Evolutionary conservation across 2,888 invertebrate genomes (phyloP).

Genomic region (Andricus quercusramuli): DNA sequence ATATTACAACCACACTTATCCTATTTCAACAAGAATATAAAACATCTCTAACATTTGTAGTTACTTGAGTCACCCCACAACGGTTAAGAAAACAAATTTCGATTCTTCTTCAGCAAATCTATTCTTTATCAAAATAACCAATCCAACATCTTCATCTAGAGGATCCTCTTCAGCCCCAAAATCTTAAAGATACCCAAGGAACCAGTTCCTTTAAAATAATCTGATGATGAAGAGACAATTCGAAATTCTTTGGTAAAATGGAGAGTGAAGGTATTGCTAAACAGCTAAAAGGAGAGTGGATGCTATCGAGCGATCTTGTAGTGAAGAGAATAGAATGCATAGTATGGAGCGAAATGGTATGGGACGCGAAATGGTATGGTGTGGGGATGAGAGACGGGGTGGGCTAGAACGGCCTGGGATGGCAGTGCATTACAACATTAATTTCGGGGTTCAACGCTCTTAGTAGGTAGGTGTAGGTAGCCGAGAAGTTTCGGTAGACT

Average conservation of each 20-base stretch:
- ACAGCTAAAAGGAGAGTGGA: slow-evolving; percentile 10
- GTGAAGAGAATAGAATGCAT: slow-evolving; percentile 52
- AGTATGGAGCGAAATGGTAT: slow-evolving; percentile 53
- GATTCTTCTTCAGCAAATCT: background rate
- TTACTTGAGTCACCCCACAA: too few species aligned
- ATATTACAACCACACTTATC: too few species aligned
- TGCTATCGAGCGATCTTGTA: slow-evolving; percentile 36
- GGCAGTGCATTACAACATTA: slow-evolving; percentile 64
- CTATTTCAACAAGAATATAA: too few species aligned
- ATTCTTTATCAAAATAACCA: background rate
- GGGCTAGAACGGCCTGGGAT: slow-evolving; percentile 43
- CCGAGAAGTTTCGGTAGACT: slow-evolving; percentile 49
- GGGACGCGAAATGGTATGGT: slow-evolving; percentile 45
- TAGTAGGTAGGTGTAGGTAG: slow-evolving; percentile 52
- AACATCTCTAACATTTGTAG: too few species aligned
- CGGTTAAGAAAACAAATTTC: too few species aligned
- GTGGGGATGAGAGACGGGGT: slow-evolving; percentile 44
- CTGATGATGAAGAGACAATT: slow-evolving; percentile 1
- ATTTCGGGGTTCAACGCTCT: slow-evolving; percentile 70
- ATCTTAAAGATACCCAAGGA: background rate
- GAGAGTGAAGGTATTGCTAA: slow-evolving; percentile 1
- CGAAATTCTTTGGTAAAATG: background rate
- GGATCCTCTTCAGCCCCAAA: background rate
- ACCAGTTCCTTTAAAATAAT: background rate
- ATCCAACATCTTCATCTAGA: background rate